Evolutionary conservation across 1,140 invertebrate species (phyloP).

Genomic region (Berghia stephanieae): DNA sequence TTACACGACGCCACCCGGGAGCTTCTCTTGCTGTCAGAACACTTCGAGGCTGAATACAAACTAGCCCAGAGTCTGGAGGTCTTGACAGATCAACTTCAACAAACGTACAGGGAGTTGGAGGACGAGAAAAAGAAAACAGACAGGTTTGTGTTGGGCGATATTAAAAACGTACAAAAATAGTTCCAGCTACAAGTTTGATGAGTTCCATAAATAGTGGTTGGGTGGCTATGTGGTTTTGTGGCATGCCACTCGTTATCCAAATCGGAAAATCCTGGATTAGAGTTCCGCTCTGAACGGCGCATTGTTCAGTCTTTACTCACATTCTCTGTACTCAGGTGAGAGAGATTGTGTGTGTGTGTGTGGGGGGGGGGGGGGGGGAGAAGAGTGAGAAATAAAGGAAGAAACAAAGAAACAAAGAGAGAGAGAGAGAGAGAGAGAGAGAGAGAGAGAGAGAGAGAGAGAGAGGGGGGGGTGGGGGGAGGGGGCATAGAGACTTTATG

Average conservation of each 20-base stretch:
- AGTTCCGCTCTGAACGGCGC: too few species aligned
- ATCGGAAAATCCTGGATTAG: too few species aligned
- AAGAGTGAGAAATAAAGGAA: not conserved
- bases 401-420: not conserved
- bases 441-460: constrained; percentile 12
- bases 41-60: constrained; percentile 98
- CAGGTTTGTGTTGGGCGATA: constrained; percentile 78
- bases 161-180: too few species aligned
- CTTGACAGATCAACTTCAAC: constrained; percentile 94
- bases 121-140: constrained; percentile 97
- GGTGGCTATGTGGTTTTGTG: too few species aligned
- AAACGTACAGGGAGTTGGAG: constrained; percentile 93
- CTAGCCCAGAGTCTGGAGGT: constrained; percentile 95
- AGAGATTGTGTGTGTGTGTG: not conserved
- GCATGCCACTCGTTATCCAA: too few species aligned
- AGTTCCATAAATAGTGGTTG: too few species aligned
- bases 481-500: not conserved
- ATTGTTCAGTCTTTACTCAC: too few species aligned
- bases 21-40: constrained; percentile 94
- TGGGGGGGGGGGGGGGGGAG: not conserved
- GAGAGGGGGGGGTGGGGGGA: not conserved
- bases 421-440: not conserved
- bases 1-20: constrained; percentile 96
- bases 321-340: too few species aligned
- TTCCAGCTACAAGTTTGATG: too few species aligned